Evolutionary conservation across 2,113 vertebrate genomes (phyloP).

Genomic region (Indicator indicator): DNA sequence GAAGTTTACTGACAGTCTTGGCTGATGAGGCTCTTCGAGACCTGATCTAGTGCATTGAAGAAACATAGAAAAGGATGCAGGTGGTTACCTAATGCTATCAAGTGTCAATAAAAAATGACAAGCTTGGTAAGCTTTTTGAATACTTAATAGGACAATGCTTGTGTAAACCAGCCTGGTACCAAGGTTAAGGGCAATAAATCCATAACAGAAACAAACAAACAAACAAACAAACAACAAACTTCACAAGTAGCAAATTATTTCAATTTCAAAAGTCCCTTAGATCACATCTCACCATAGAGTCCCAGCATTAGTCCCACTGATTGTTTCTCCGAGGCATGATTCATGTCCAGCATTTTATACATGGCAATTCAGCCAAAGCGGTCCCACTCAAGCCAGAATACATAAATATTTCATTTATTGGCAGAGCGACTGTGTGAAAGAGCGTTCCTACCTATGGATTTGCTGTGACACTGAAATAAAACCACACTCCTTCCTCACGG

Average conservation of each 20-base stretch:
- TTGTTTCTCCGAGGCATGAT: background rate
- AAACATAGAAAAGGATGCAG: background rate
- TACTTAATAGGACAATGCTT: background rate
- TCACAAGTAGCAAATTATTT: background rate
- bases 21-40: background rate
- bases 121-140: constrained; percentile 30
- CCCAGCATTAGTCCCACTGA: background rate
- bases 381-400: background rate
- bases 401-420: background rate
- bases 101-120: constrained; percentile 34
- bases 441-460: background rate
- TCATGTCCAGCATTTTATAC: background rate
- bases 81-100: constrained; percentile 20
- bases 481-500: background rate
- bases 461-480: background rate
- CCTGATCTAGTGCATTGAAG: background rate
- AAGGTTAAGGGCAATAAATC: background rate
- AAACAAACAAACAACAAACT: background rate
- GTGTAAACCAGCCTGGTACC: background rate
- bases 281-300: background rate
- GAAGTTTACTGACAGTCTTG: background rate
- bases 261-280: background rate
- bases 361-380: background rate
- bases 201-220: background rate
- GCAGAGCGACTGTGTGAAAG: background rate